Base-by-base conservation (phyloP, 2,797 vertebrate species). In the Lutjanus argentimaculatus region DNA sequence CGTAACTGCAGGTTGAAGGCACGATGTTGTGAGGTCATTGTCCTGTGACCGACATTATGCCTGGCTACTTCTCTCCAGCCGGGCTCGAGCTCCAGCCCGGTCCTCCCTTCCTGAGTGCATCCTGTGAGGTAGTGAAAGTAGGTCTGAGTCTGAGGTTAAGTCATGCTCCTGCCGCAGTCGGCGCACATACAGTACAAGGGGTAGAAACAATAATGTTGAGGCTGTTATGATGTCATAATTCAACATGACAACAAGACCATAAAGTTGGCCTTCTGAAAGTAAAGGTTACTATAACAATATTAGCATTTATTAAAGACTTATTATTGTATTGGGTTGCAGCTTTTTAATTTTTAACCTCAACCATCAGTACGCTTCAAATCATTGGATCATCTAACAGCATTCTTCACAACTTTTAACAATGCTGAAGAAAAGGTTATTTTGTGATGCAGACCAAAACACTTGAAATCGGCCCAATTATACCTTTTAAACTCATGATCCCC, bases 1-100 rank as follows among this genome's bases (percentile, higher is more conserved):
- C 78, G n/a, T 93, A 95, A 94, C 77, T 30, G 19, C 72, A 71
- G 80, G 74, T 85, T 76, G 87, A 87, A 90, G 88, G 80, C 79
- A 86, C 15, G 74, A 56, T 74, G 81, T 69, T 77, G 75, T 92
- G 90, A 95, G 92, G 92, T 95, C 91, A 92, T 85, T 59, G 17
- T 58, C 82, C 77, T 83, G 75, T 86, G 86, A 79, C 91, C 75
- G 63, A 90, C 82, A 83, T 83, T 82, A 68, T 66, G 82, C 78
- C 82, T 67, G 72, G 70, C 43, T 52, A 22, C 73, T 75, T 45
- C 65, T 73, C 70, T 83, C 69, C 49, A 75, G 84, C 59, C 67
- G 1, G 63, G 59, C 80, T 89, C 78, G 52, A 83, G 69, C 83
- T 79, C 57, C 69, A 66, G 83, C 63, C 79, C 62, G 79, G 68